A percentile compares a stretch with the other conserved stretches of the same genome.
phyloP scores from a whole-genome alignment of 1,140 invertebrate species.

The Nautilus pompilius region DNA sequence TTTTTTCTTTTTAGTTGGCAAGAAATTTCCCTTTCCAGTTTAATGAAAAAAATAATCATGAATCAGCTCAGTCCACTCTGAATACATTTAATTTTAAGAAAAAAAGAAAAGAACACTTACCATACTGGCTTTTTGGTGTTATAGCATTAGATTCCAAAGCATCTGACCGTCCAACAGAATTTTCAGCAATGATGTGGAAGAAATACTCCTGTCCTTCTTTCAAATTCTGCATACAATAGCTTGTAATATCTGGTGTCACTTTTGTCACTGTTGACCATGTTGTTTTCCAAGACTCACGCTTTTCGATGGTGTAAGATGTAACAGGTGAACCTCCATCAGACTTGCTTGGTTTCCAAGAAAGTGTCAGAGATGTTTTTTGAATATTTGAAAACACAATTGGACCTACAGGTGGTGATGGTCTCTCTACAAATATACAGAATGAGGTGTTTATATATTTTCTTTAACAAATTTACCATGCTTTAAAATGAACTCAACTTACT shows the following conservation, averaged over 20 bases:
- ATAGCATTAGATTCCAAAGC: slow-evolving; percentile 81
- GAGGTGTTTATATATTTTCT: too few species aligned
- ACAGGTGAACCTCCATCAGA: slow-evolving; percentile 83
- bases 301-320: slow-evolving; percentile 91
- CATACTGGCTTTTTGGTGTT: slow-evolving; percentile 59
- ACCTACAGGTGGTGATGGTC: slow-evolving; percentile 71
- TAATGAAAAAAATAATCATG: not conserved
- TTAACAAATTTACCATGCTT: not conserved
- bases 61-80: not conserved
- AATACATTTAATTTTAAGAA: not conserved
- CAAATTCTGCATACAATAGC: slow-evolving; percentile 56
- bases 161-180: slow-evolving; percentile 92
- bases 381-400: slow-evolving; percentile 59
- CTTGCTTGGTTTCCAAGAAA: slow-evolving; percentile 79
- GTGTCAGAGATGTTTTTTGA: slow-evolving; percentile 67
- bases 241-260: slow-evolving; percentile 24
- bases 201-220: slow-evolving; percentile 89
- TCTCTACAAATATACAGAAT: slow-evolving; percentile 18
- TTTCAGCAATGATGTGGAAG: slow-evolving; percentile 93
- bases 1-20: too few species aligned
- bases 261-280: slow-evolving; percentile 31
- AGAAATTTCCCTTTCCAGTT: too few species aligned
- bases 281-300: slow-evolving; percentile 59
- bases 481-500: too few species aligned
- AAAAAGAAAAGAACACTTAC: slow-evolving; percentile 17